Conservation (phyloP, 1,140 invertebrate genomes). For the Drosophila nikananu region DNA sequence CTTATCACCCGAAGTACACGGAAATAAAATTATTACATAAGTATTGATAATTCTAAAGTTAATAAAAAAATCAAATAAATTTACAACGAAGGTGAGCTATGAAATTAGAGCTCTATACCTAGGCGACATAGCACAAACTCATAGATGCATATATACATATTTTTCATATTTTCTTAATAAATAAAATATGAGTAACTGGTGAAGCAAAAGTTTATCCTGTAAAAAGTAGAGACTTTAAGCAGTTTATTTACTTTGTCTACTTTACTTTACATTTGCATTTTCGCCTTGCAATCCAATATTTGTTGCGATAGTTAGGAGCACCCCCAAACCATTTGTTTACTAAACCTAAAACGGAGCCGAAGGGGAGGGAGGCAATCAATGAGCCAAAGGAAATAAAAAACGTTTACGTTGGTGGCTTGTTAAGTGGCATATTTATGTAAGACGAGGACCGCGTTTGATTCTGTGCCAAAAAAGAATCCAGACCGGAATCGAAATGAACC, state of each 20-base stretch:
- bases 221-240: neutral
- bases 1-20: slow-evolving; percentile 23
- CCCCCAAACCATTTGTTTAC: slow-evolving; percentile 40
- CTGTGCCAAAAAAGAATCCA: slow-evolving; percentile 58
- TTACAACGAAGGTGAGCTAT: neutral
- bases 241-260: slow-evolving; percentile 17
- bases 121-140: too few relatives aligned
- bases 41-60: neutral
- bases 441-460: slow-evolving; percentile 38
- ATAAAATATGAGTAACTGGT: too few relatives aligned
- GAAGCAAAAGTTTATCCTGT: too few relatives aligned
- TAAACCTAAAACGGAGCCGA: neutral
- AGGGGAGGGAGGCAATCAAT: slow-evolving; percentile 37
- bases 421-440: slow-evolving; percentile 79
- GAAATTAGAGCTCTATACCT: neutral
- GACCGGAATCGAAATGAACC: slow-evolving; percentile 56
- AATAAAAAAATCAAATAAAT: neutral
- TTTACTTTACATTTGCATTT: slow-evolving; percentile 24
- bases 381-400: slow-evolving; percentile 48
- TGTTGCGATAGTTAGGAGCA: slow-evolving; percentile 21
- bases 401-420: slow-evolving; percentile 59
- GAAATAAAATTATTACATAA: neutral
- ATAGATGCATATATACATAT: too few relatives aligned
- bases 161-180: too few relatives aligned
- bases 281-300: slow-evolving; percentile 9